phyloP scores from a whole-genome alignment of 2,797 vertebrate species.

The Cirrhinus mrigala region DNA sequence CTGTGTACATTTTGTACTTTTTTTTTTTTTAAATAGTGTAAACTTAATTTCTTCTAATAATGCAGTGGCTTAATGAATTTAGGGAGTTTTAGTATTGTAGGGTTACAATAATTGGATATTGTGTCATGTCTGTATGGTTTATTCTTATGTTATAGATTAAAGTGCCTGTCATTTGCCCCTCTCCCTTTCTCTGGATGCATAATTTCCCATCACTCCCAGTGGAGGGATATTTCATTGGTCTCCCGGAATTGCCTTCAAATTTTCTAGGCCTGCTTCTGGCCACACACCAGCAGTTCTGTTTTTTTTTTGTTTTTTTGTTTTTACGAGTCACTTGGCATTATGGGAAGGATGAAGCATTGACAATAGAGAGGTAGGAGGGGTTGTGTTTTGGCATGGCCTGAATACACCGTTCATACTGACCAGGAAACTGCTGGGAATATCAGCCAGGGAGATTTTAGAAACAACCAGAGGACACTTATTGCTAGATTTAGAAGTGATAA shows the following conservation, averaged over 20 bases:
- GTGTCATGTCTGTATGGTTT: slow-evolving; percentile 13
- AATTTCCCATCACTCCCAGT: slow-evolving; percentile 55
- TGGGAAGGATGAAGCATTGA: slow-evolving; percentile 30
- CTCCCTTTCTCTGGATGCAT: neutral
- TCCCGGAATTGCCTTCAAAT: slow-evolving; percentile 49
- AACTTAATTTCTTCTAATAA: neutral
- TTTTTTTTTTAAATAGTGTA: neutral
- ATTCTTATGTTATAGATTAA: neutral
- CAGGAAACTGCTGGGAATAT: slow-evolving; percentile 36
- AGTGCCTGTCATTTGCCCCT: slow-evolving; percentile 15
- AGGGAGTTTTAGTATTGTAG: neutral
- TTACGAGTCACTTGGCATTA: slow-evolving; percentile 27
- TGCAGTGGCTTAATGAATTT: neutral
- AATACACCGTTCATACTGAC: slow-evolving; percentile 13
- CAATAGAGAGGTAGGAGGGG: slow-evolving; percentile 41
- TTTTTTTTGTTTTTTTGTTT: slow-evolving; percentile 6
- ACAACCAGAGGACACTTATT: slow-evolving; percentile 20
- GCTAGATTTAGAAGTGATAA: slow-evolving; percentile 1
- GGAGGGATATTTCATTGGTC: slow-evolving; percentile 46
- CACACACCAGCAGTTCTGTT: slow-evolving; percentile 23
- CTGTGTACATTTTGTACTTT: neutral
- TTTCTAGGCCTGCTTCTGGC: slow-evolving; percentile 38
- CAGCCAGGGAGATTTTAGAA: slow-evolving; percentile 29
- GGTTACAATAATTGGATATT: slow-evolving; percentile 51
- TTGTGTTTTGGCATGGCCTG: slow-evolving; percentile 33